Evolutionary conservation across 2,113 vertebrate genomes (phyloP), one percentile per base, ranked within the genome.

Genomic region (Apodemus sylvaticus): DNA sequence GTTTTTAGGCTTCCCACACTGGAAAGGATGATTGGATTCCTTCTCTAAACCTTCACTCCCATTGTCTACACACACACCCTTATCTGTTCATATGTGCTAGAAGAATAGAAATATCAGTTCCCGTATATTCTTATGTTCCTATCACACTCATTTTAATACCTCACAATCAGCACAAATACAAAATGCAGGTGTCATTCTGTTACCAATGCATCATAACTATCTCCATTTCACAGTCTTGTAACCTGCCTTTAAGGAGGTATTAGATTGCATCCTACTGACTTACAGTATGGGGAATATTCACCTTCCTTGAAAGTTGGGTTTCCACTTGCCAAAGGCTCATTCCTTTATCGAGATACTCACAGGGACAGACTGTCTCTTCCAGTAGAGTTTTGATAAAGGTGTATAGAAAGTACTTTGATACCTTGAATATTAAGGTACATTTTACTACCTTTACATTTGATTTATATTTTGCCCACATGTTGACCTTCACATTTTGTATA

Each of bases 111-210:
- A 60, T 26, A 48, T 26, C 31, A 94, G 14, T 88, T 73, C 82
- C 17, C 14, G 29, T 71, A 7, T 24, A 53, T 24, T 70, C 36
- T 34, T 64, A 9, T 83, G 20, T 91, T 89, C 31, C n/a, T 48
- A 58, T 58, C 45, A 85, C 45, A 78, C 64, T 85, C 4, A 45
- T 73, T 95, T 95, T 55, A 29, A 58, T 64, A n/a, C 53, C 74
- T 12, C 77, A 62, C 55, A 42, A 4, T 86, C 60, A 58, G 13
- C 53, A 64, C 51, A 55, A 79, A 45, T 90, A 48, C 36, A 74
- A 86, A 86, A 73, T 89, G 9, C 0, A 0, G 10, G 1, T 51
- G 4, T 22, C 26, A 39, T 36, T 79, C 45, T 89, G 19, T 68
- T 73, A 34, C 58, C 78, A 77, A 26, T 62, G 53, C 36, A 36